Conservation (phyloP, 2,113 vertebrate species). For the Rhinoderma darwinii region DNA sequence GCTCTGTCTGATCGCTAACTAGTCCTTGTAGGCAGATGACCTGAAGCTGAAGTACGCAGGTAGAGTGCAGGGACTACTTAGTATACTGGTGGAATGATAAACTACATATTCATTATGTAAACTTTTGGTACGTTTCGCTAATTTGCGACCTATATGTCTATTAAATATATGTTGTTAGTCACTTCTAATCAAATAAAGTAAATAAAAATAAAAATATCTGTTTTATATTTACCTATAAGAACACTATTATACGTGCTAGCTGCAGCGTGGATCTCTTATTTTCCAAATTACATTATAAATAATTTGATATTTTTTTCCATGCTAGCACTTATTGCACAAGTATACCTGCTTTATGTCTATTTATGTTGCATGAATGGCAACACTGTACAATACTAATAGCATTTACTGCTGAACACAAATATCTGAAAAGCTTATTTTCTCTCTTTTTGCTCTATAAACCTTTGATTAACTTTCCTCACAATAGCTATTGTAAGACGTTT, state of each 20-base stretch:
- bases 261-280: background rate
- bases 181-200: too few species aligned
- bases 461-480: constrained; percentile 48
- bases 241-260: background rate
- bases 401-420: constrained; percentile 36
- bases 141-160: too few species aligned
- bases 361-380: constrained; percentile 19
- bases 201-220: background rate
- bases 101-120: too few species aligned
- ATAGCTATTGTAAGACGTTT: constrained; percentile 40
- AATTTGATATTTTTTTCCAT: background rate
- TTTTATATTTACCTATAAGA: background rate
- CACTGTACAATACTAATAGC: constrained; percentile 42
- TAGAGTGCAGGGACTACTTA: too few species aligned
- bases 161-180: too few species aligned
- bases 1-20: too few species aligned
- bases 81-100: too few species aligned
- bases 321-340: background rate
- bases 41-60: too few species aligned
- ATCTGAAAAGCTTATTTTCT: constrained; percentile 34
- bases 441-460: constrained; percentile 47
- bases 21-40: too few species aligned
- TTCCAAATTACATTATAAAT: background rate
- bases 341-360: constrained; percentile 3
- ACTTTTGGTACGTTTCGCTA: too few species aligned